These are phyloP conservation scores for Caligus rogercresseyi DNA, from an alignment of 1,140 invertebrate species.

Conservation along the genomic window DNA sequence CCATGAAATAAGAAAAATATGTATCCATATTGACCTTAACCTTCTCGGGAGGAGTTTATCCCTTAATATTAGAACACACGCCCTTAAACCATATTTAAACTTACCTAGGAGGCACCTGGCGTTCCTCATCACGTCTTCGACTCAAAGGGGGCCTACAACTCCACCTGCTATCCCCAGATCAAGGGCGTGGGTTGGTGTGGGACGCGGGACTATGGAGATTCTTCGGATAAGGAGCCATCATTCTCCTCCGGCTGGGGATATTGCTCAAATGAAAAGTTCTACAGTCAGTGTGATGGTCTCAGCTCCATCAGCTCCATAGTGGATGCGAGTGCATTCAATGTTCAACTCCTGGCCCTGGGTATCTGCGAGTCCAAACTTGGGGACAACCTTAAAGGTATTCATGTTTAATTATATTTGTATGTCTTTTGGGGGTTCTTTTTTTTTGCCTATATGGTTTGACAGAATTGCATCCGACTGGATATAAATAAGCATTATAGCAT, in stretches of 20 bases:
- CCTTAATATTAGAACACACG: no score
- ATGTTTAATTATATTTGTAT: no score
- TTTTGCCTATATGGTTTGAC: no score
- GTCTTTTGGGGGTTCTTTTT: no score
- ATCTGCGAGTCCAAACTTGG: background rate
- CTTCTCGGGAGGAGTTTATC: no score
- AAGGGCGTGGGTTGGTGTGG: background rate
- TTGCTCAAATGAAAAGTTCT: background rate
- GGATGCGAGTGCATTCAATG: background rate
- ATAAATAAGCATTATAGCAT: no score
- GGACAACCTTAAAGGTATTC: background rate
- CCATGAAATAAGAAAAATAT: no score
- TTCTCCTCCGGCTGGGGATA: background rate
- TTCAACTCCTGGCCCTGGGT: background rate
- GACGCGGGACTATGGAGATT: background rate
- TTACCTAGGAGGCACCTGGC: no score
- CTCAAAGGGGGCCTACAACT: background rate
- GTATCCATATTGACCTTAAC: no score
- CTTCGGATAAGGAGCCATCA: background rate
- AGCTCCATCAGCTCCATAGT: background rate
- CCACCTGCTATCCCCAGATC: background rate
- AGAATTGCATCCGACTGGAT: no score
- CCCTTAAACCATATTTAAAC: no score
- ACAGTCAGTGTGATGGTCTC: background rate
- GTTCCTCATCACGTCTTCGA: no score